Conservation (phyloP, 2,797 vertebrate genomes). For the Brachymystax lenok region DNA sequence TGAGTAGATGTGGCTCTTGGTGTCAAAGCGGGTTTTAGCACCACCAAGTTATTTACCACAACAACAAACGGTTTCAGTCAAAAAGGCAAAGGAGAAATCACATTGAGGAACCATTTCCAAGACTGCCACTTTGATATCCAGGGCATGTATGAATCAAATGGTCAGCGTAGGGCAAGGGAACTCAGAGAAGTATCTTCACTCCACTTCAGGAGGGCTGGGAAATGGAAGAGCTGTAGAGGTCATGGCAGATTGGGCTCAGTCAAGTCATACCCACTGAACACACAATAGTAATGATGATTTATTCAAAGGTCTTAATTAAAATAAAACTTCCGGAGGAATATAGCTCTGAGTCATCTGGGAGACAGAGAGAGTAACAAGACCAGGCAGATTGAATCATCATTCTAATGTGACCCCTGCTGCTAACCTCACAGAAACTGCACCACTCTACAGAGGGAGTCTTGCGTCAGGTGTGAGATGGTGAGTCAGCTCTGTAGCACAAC, state of each 20-base stretch:
- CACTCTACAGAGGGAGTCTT: slow-evolving; percentile 10
- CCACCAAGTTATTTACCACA: not conserved
- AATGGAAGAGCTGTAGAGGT: slow-evolving; percentile 35
- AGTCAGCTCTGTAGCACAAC: slow-evolving; percentile 15
- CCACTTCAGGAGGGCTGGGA: slow-evolving; percentile 52
- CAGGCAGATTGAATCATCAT: slow-evolving; percentile 52
- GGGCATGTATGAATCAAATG: slow-evolving; percentile 55
- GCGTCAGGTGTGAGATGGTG: not conserved
- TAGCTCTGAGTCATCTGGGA: slow-evolving; percentile 47
- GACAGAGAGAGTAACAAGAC: slow-evolving; percentile 29
- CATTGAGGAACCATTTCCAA: slow-evolving; percentile 40
- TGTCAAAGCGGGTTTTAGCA: slow-evolving; percentile 12
- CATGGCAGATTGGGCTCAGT: slow-evolving; percentile 58
- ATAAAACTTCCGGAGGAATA: slow-evolving; percentile 46
- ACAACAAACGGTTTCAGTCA: slow-evolving; percentile 36
- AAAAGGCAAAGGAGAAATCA: slow-evolving; percentile 26
- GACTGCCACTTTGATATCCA: slow-evolving; percentile 40
- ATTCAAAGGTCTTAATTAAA: slow-evolving; percentile 58
- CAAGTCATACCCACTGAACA: slow-evolving; percentile 63
- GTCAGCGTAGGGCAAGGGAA: slow-evolving; percentile 33
- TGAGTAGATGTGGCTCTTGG: slow-evolving; percentile 50
- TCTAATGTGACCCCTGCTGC: slow-evolving; percentile 43
- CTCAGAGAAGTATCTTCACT: slow-evolving; percentile 52
- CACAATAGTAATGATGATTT: slow-evolving; percentile 61
- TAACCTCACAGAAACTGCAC: slow-evolving; percentile 38